Evolutionary conservation across 2,113 vertebrate genomes (phyloP).

Genomic region (Desmodus rotundus): DNA sequence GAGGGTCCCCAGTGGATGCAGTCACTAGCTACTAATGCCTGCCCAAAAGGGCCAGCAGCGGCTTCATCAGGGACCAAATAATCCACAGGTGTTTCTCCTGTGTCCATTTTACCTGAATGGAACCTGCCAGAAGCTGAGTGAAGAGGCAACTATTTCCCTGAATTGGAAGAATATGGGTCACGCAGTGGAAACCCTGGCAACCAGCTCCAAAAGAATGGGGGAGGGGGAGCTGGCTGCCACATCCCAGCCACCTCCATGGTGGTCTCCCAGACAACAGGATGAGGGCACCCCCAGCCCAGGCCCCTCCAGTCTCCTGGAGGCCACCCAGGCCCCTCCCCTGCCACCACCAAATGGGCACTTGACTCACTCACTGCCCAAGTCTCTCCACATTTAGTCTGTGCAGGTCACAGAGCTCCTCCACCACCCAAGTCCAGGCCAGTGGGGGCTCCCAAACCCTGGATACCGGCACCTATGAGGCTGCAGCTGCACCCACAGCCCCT

Average conservation of each 20-base stretch:
- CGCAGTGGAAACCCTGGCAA: slow-evolving; percentile 54
- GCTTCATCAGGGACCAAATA: neutral
- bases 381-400: neutral
- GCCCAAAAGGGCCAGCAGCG: neutral
- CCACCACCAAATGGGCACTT: neutral
- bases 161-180: slow-evolving; percentile 60
- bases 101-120: neutral
- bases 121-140: slow-evolving; percentile 35
- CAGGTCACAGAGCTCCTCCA: neutral
- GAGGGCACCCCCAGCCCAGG: neutral
- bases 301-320: neutral
- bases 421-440: neutral
- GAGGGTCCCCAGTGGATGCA: too few relatives aligned
- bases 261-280: neutral
- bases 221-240: neutral
- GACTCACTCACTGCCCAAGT: neutral
- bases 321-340: neutral
- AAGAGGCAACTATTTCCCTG: slow-evolving; percentile 1
- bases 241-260: neutral
- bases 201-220: neutral
- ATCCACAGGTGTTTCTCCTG: neutral
- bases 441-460: neutral
- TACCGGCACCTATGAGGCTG: fast-evolving
- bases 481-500: slow-evolving; percentile 30
- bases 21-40: neutral